Percentiles rank a stretch among this genome's conserved stretches.
Evolutionary conservation across 2,888 invertebrate genomes (phyloP).

Genomic region (Cremastinae sp.): DNA sequence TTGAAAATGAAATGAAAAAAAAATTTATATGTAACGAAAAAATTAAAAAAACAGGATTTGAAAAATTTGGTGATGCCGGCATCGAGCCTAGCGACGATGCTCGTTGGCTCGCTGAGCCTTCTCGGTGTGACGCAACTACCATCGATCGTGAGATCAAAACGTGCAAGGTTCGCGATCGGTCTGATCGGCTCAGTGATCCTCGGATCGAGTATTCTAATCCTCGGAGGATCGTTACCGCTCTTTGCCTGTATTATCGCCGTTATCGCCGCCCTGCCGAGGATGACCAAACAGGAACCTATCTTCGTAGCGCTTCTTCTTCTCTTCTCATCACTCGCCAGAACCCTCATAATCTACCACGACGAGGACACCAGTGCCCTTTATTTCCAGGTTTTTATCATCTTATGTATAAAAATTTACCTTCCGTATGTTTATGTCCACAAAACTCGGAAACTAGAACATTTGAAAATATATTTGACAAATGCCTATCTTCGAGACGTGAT

Average conservation of each 20-base stretch:
- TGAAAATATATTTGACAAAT: too few species aligned
- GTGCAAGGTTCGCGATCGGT: conserved; percentile 78
- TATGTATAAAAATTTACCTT: too few species aligned
- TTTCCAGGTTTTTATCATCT: too few species aligned
- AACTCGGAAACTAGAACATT: too few species aligned
- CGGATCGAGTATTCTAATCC: conserved; percentile 83
- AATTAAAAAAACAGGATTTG: too few species aligned
- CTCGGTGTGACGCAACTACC: conserved; percentile 81
- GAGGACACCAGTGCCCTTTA: conserved; percentile 63
- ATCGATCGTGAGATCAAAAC: conserved; percentile 69
- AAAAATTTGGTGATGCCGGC: conserved; percentile 80
- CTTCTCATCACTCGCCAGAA: conserved; percentile 66
- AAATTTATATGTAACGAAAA: too few species aligned
- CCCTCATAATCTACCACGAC: conserved; percentile 56
- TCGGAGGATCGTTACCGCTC: conserved; percentile 86
- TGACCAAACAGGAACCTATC: conserved; percentile 69
- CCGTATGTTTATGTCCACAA: too few species aligned
- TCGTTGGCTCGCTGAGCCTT: conserved; percentile 84
- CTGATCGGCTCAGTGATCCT: conserved; percentile 83
- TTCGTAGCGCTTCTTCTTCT: conserved; percentile 70
- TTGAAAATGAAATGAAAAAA: too few species aligned
- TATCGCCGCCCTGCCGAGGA: conserved; percentile 84
- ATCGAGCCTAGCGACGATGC: conserved; percentile 82
- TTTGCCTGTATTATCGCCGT: conserved; percentile 87
- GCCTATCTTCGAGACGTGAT: too few species aligned